Conservation (phyloP, 64 coral and sea anemone genomes). For the Pocillopora damicornis region DNA sequence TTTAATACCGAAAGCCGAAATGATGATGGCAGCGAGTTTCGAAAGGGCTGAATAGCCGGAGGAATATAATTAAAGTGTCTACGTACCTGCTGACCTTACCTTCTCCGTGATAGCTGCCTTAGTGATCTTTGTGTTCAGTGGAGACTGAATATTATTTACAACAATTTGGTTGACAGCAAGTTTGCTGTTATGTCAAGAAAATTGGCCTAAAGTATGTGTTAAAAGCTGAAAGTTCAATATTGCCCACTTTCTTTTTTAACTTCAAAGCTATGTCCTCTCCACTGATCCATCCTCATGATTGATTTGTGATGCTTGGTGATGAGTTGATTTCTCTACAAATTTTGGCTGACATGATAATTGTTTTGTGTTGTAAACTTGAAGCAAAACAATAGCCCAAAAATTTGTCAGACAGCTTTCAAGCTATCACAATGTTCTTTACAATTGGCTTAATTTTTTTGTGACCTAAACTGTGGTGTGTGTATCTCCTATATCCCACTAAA, state of each 20-base stretch:
- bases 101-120: background rate
- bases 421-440: background rate
- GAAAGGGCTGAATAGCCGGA: too few species aligned
- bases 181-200: background rate
- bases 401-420: background rate
- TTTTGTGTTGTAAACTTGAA: background rate
- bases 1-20: too few species aligned
- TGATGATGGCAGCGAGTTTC: too few species aligned
- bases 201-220: background rate
- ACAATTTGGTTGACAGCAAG: background rate
- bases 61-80: too few species aligned
- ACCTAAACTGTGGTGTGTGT: background rate
- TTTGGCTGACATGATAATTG: too few species aligned
- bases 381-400: background rate
- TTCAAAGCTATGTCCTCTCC: background rate
- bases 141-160: background rate
- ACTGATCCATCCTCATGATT: too few species aligned
- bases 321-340: too few species aligned
- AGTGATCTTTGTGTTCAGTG: background rate
- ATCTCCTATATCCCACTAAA: constrained; percentile 1
- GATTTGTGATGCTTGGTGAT: too few species aligned
- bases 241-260: background rate
- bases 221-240: background rate
- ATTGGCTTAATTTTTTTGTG: background rate
- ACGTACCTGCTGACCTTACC: too few species aligned